These are phyloP conservation scores for Mixornis gularis DNA, from an alignment of 2,113 vertebrate species.

Conservation along the genomic window DNA sequence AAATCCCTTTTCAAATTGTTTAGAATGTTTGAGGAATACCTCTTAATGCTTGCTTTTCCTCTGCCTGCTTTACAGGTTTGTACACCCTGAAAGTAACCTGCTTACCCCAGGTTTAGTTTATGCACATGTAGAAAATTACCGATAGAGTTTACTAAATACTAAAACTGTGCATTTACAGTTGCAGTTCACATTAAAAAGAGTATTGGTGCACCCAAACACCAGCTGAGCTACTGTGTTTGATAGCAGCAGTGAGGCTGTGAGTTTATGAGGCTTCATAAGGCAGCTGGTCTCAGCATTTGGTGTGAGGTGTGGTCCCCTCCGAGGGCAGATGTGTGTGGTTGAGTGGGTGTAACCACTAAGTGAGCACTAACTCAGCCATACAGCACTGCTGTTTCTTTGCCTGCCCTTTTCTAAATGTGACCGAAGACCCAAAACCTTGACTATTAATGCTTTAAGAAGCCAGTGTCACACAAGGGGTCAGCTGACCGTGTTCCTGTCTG, in stretches of 20 bases:
- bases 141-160: background rate
- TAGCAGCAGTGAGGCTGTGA: background rate
- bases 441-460: background rate
- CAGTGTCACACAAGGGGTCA: background rate
- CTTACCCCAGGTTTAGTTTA: background rate
- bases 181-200: background rate
- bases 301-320: background rate
- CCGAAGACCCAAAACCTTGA: background rate
- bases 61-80: background rate
- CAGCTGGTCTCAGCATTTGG: background rate
- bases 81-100: background rate
- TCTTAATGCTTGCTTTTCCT: background rate
- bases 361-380: accelerated
- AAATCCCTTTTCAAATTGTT: background rate
- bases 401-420: background rate
- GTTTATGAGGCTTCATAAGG: background rate
- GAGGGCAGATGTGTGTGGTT: background rate
- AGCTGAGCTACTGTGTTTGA: background rate
- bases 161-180: background rate
- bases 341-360: background rate
- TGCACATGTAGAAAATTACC: background rate
- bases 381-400: background rate
- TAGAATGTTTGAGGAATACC: background rate
- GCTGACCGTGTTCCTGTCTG: background rate
- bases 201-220: background rate